Conservation (phyloP, 2,888 invertebrate genomes). For the Thymelicus sylvestris region DNA sequence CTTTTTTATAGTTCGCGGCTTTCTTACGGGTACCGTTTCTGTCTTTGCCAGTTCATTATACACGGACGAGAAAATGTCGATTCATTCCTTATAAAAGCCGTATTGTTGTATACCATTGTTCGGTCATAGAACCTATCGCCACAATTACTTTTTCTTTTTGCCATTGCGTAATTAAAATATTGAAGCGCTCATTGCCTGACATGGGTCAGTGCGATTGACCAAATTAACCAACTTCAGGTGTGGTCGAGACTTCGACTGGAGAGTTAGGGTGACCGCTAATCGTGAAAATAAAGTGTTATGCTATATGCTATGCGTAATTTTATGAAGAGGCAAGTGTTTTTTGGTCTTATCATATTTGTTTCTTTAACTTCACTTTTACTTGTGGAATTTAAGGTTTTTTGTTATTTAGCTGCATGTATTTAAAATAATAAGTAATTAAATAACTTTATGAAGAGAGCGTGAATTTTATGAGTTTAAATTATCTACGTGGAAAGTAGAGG, state of each 20-base stretch:
- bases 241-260: too few species aligned
- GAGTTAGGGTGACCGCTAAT: too few species aligned
- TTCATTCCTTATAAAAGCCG: conserved; percentile 26
- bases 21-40: conserved; percentile 20
- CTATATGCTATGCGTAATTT: too few species aligned
- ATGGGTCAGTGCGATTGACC: too few species aligned
- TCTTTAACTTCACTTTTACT: background rate
- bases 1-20: conserved; percentile 14
- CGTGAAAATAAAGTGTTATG: too few species aligned
- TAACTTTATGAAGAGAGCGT: too few species aligned
- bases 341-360: background rate
- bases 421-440: too few species aligned
- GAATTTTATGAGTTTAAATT: too few species aligned
- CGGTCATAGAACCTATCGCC: conserved; percentile 22
- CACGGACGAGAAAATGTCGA: conserved; percentile 11
- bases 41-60: conserved; percentile 5
- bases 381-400: too few species aligned
- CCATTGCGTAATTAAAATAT: conserved; percentile 17
- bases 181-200: background rate
- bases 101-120: conserved; percentile 19
- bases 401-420: too few species aligned
- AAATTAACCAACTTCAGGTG: too few species aligned
- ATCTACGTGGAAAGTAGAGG: too few species aligned
- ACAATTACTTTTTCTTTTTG: conserved; percentile 10
- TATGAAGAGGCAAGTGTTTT: background rate